These are phyloP conservation scores for Tinea trinotella DNA, from an alignment of 2,888 invertebrate species.

Conservation along the genomic window DNA sequence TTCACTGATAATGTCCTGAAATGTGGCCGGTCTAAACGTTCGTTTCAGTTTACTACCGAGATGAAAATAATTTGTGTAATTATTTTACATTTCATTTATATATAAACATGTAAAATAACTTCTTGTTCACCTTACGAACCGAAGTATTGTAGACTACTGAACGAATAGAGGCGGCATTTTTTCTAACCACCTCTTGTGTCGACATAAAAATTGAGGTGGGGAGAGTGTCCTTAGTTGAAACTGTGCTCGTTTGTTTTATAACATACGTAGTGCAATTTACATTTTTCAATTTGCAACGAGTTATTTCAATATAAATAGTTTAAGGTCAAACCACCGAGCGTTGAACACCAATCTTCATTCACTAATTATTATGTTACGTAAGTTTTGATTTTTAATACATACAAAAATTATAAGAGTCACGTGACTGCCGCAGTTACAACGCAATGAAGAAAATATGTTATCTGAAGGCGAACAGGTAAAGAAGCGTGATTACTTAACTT, in stretches of 20 bases:
- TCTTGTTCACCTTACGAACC: slow-evolving; percentile 14
- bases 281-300: neutral
- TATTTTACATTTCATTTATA: slow-evolving; percentile 10
- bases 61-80: neutral
- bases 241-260: neutral
- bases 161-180: slow-evolving; percentile 27
- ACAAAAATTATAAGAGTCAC: neutral
- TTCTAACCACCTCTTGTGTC: neutral
- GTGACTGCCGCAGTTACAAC: neutral
- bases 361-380: neutral
- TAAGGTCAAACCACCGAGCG: neutral
- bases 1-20: neutral
- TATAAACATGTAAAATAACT: neutral
- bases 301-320: neutral
- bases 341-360: neutral
- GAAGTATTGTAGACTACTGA: slow-evolving; percentile 30
- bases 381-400: neutral
- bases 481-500: too few species aligned
- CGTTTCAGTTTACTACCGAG: slow-evolving; percentile 10
- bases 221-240: neutral
- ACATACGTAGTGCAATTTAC: neutral
- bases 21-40: slow-evolving; percentile 6
- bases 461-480: too few species aligned
- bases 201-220: neutral
- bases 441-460: neutral